Conservation (phyloP, 2,113 vertebrate genomes). For the Antigone vipio region DNA sequence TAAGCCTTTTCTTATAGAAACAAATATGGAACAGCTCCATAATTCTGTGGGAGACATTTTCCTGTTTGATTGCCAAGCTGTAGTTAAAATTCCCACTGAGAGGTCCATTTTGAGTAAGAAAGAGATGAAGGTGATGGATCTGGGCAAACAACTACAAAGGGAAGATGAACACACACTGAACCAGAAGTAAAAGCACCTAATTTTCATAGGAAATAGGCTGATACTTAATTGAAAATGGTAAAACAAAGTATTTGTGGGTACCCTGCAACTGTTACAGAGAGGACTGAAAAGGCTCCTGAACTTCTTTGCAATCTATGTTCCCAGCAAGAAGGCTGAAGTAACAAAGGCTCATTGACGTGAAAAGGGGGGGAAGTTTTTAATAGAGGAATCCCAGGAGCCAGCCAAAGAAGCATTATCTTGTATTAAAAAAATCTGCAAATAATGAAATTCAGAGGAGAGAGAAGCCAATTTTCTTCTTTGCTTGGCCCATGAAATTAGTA, state of each 20-base stretch:
- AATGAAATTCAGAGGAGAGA: constrained; percentile 59
- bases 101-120: not conserved
- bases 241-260: not conserved
- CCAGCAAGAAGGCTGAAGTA: constrained; percentile 37
- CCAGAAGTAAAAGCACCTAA: not conserved
- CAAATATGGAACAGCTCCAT: constrained; percentile 47
- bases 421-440: constrained; percentile 66
- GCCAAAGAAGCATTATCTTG: constrained; percentile 60
- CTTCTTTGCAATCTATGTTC: constrained; percentile 3
- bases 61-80: constrained; percentile 16
- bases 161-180: not conserved
- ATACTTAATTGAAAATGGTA: not conserved
- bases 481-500: constrained; percentile 33
- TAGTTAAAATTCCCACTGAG: not conserved
- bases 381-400: constrained; percentile 51
- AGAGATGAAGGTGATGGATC: not conserved
- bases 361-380: constrained; percentile 62
- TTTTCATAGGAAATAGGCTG: constrained; percentile 5
- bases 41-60: constrained; percentile 36
- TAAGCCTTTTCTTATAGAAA: constrained; percentile 21
- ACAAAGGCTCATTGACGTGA: constrained; percentile 61
- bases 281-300: constrained; percentile 14
- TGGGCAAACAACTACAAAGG: not conserved
- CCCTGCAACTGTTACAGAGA: not conserved
- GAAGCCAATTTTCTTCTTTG: constrained; percentile 49